These are phyloP conservation scores for Chlamydotis undulata DNA, from an alignment of 2,113 vertebrate species.

Conservation along the genomic window DNA sequence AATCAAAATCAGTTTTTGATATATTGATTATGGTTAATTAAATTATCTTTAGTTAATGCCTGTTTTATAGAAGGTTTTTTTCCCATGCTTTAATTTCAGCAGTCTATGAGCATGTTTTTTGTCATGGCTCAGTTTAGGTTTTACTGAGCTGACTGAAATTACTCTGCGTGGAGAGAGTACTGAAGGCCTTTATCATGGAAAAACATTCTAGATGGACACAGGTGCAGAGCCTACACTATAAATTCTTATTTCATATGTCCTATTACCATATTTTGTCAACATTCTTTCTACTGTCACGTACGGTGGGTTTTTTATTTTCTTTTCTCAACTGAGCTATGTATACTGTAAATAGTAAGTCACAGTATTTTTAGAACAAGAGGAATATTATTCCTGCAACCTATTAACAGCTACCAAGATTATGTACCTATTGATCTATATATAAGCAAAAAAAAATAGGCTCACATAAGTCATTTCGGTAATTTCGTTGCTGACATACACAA, in stretches of 20 bases:
- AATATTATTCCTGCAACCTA: not conserved
- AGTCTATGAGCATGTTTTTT: not conserved
- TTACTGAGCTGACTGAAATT: constrained; percentile 31
- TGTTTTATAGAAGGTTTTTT: not conserved
- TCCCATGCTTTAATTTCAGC: not conserved
- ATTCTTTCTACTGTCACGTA: not conserved
- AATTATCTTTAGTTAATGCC: constrained; percentile 31
- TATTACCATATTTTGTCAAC: not conserved
- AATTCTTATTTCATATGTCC: not conserved
- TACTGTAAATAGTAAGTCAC: not conserved
- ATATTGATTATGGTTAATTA: not conserved
- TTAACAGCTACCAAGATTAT: not conserved
- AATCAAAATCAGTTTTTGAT: not conserved
- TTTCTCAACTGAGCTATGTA: not conserved
- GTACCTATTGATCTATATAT: not conserved
- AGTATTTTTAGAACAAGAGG: not conserved
- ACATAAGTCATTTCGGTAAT: not conserved
- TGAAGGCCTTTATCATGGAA: constrained; percentile 27
- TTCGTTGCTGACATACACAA: not conserved
- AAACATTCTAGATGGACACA: constrained; percentile 21
- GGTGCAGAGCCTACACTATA: not conserved
- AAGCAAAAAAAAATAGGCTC: not conserved
- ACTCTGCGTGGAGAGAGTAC: not conserved
- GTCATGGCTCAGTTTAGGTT: constrained; percentile 40
- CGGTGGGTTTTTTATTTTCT: not conserved